Base-by-base conservation (phyloP, 2,113 vertebrate species). In the Sinosuthora webbiana region DNA sequence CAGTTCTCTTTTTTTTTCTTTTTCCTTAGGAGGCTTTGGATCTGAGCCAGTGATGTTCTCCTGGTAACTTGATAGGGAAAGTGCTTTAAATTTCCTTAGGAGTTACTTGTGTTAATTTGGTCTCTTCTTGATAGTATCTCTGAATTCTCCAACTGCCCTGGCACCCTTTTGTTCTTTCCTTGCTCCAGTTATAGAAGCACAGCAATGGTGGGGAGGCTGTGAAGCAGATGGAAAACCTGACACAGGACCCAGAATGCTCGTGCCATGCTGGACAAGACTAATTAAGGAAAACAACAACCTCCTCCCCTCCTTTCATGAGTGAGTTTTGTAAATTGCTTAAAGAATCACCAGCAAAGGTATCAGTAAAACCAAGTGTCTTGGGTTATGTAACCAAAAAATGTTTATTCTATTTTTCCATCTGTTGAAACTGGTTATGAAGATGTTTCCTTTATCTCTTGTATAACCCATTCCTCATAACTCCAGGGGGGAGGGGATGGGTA, bases 191-290 rank as follows among this genome's bases (percentile, higher is more conserved):
- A 31, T 5, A 45, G 65, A 62, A 79, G 31, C 20, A 70, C 42
- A 75, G 52, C 1, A 3, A 28, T 30, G 41, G 23, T 23, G 24
- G 28, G 28, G 10, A 75, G 24, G 35, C 22, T 67, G 45, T 59
- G 89, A 74, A 90, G 41, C 27, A 86, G 30, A 39, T 15, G 14
- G 21, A 13, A 89, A 42, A 47, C n/a, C 16, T 69, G 52, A 27
- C 42, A 52, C 9, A 67, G 31, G 56, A 83, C 22, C 13, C 0
- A 1, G 31, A 73, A 18, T 0, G 0, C 7, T 53, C 67, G 9
- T 90, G 57, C 33, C 15, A 59, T 23, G 18, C 9, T 24, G 33
- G 5, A 33, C 33, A 52, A 69, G 21, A 30, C 23, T 30, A 77
- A 60, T 50, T 30, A 68, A 33, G 30, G 18, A 76, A 52, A 93